Evolutionary conservation across 1,140 invertebrate species (phyloP), one percentile per base, ranked within the genome.

Genomic region (Potamilus streckersoni): DNA sequence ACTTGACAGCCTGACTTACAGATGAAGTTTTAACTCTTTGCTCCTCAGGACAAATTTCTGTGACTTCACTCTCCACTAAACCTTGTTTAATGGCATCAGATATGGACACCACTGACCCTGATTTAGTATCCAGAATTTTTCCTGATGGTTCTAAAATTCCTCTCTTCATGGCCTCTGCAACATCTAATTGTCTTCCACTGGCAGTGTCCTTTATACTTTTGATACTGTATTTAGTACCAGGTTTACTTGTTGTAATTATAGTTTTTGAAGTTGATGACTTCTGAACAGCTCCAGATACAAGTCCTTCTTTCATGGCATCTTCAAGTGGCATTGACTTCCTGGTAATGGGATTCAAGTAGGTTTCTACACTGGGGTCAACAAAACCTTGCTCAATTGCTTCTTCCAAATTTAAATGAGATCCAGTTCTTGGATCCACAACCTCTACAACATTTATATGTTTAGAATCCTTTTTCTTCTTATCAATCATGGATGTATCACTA

Each of bases 121-220:
- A 92, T 85, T 94, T 92, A n/a, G 95, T 94, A 91, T 98, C 96
- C 19, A 93, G 74, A 74, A 81, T 83, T 71, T 83, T 82, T n/a
- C 87, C 87, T 64, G 84, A 80, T 38, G 84, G 83, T 76, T 88
- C 85, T 56, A 92, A 81, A 57, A 91, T 80, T 15, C 88, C 84
- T 67, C 70, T 84, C 19, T 85, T 75, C 20, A 91, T 69, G 15
- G 91, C 90, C 59, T 86, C 83, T 31, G 82, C 79, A 59, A 85
- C 81, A 76, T 69, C 77, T 8, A 89, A 64, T 59, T 83, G 73
- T 31, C 71, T 74, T 13, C 82, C 83, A 56, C 71, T 71, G 15
- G 96, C 23, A 97, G 91, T 49, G 95, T 97, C 92, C 96, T 93
- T 8, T 95, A 96, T 91, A 95, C 96, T 61, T 93, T 92, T 82